These are phyloP conservation scores for Portunus trituberculatus DNA, from an alignment of 1,140 invertebrate genomes.

Conservation along the genomic window DNA sequence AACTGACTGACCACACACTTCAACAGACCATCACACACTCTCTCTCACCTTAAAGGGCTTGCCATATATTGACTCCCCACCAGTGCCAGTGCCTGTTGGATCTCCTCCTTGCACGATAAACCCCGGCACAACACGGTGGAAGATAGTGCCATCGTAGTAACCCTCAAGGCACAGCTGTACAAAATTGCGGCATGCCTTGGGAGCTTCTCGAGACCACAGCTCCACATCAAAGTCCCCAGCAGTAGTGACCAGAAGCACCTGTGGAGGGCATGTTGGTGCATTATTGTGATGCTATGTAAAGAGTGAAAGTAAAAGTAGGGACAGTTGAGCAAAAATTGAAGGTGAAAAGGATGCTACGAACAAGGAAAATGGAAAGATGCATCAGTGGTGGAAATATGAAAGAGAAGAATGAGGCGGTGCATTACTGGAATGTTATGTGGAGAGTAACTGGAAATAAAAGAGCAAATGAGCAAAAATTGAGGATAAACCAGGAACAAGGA, in stretches of 20 bases:
- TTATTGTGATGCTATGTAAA: not conserved
- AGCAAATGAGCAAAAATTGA: no score
- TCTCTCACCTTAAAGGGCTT: conserved; percentile 91
- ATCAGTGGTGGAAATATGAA: not conserved
- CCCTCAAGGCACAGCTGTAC: conserved; percentile 98
- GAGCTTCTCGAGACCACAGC: conserved; percentile 97
- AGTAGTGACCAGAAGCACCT: conserved; percentile 95
- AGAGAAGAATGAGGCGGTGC: not conserved
- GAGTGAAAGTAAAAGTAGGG: not conserved
- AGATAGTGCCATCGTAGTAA: conserved; percentile 96
- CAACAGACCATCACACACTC: no score
- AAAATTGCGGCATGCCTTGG: conserved; percentile 97
- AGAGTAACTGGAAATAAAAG: not conserved
- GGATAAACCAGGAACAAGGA: no score
- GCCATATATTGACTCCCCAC: conserved; percentile 96
- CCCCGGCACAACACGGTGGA: conserved; percentile 93
- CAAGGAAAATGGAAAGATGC: no score
- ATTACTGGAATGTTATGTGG: not conserved
- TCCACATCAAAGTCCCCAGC: conserved; percentile 99
- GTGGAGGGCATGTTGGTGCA: conserved; percentile 65
- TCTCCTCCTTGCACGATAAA: conserved; percentile 99
- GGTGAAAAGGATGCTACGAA: not conserved
- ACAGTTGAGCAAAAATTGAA: not conserved
- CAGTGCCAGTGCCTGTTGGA: conserved; percentile 95
- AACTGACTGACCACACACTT: no score